phyloP scores from a whole-genome alignment of 2,888 invertebrate species.

The Aporophyla nigra region DNA sequence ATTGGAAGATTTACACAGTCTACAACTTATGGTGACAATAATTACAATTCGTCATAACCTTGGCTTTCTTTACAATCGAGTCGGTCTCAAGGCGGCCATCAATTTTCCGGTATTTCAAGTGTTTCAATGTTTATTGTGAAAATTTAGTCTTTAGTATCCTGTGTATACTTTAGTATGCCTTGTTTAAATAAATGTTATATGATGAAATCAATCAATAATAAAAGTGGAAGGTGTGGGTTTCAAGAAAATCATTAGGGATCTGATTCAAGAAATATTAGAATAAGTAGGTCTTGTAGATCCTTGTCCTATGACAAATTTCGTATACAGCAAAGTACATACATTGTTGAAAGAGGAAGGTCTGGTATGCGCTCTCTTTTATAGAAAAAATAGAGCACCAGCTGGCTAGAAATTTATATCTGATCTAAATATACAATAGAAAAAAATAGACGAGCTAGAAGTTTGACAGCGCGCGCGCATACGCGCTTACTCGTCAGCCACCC shows the following conservation, averaged over 20 bases:
- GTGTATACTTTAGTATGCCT: not conserved
- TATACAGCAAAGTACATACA: not conserved
- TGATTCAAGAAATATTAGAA: not conserved
- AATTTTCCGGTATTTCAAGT: conserved; percentile 77
- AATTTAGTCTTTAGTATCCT: conserved; percentile 25
- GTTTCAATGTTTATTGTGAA: conserved; percentile 65
- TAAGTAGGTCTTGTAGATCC: too few species aligned
- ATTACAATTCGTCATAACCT: conserved; percentile 75
- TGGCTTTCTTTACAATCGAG: conserved; percentile 74
- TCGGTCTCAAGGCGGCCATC: conserved; percentile 70
- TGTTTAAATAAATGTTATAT: not conserved
- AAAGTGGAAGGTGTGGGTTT: not conserved
- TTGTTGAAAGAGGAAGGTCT: not conserved
- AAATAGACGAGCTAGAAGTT: conserved; percentile 68
- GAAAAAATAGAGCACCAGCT: conserved; percentile 64
- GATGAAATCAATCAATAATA: not conserved
- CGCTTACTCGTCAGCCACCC: conserved; percentile 80
- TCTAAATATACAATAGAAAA: conserved; percentile 76
- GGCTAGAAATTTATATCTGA: conserved; percentile 63
- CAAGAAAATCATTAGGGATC: not conserved
- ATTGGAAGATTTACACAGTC: conserved; percentile 41
- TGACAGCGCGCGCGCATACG: conserved; percentile 65
- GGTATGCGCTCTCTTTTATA: conserved; percentile 23
- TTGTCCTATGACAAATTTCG: too few species aligned
- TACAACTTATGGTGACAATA: conserved; percentile 60